Percentiles rank a stretch among this genome's conserved stretches.
These are phyloP conservation scores for Stenolophus ochropezus DNA, from an alignment of 2,888 invertebrate genomes.

Conservation along the genomic window DNA sequence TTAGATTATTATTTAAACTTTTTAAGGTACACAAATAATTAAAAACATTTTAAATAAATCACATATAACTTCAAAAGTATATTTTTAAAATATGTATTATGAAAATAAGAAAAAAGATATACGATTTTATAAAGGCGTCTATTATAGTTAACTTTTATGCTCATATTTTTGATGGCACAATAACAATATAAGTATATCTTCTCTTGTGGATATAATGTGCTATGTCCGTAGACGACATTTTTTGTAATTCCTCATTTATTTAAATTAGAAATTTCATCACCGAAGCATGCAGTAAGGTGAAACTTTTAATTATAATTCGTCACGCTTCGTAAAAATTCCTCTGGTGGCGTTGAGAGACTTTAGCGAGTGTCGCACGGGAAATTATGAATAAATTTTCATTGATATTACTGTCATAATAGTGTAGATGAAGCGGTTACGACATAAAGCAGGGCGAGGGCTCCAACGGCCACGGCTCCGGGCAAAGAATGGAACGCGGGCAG, in stretches of 20 bases:
- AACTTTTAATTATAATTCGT: slow-evolving; percentile 53
- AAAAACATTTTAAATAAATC: too few species aligned
- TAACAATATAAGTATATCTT: neutral
- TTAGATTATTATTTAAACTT: too few species aligned
- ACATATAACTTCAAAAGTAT: too few species aligned
- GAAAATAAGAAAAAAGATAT: too few species aligned
- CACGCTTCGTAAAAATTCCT: slow-evolving; percentile 33
- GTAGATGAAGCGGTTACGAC: slow-evolving; percentile 48
- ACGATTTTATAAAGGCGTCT: too few species aligned
- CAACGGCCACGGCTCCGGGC: neutral
- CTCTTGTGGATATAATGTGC: neutral
- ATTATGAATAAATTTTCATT: slow-evolving; percentile 58
- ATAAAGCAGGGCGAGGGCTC: slow-evolving; percentile 27
- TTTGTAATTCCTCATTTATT: slow-evolving; percentile 27
- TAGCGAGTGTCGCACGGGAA: slow-evolving; percentile 45
- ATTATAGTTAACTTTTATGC: neutral
- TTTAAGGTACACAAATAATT: too few species aligned
- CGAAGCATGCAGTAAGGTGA: slow-evolving; percentile 27
- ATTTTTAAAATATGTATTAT: too few species aligned
- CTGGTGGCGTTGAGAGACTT: slow-evolving; percentile 23
- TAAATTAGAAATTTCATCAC: slow-evolving; percentile 31
- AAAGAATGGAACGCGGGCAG: slow-evolving; percentile 22
- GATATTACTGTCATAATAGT: slow-evolving; percentile 57
- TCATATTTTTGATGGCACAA: neutral
- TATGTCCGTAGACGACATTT: neutral